Evolutionary conservation across 2,888 invertebrate genomes (phyloP).

Genomic region (Lacanobia wlatinum): DNA sequence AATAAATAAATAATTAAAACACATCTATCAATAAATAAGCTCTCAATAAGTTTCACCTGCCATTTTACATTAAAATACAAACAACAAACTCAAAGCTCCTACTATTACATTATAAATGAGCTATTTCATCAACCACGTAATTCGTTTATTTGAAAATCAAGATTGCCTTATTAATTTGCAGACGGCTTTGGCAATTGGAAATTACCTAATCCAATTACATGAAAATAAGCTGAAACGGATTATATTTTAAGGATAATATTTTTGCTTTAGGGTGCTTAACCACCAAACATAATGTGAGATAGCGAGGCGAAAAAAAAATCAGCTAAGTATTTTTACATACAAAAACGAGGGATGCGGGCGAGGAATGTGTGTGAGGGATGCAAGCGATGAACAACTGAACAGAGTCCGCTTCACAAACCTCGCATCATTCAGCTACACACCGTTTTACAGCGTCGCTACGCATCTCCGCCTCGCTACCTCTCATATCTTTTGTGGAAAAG

Average conservation of each 20-base stretch:
- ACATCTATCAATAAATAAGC: background rate
- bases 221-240: conserved; percentile 9
- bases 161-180: conserved; percentile 47
- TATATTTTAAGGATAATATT: conserved; percentile 14
- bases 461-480: too few relatives aligned
- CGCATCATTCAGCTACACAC: too few relatives aligned
- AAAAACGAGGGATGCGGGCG: too few relatives aligned
- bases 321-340: too few relatives aligned
- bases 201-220: conserved; percentile 7
- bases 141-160: conserved; percentile 41
- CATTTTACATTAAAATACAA: conserved; percentile 20
- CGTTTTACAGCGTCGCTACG: too few relatives aligned
- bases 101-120: conserved; percentile 22
- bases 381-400: too few relatives aligned
- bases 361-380: too few relatives aligned
- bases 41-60: background rate
- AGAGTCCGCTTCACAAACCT: too few relatives aligned
- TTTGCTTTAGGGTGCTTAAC: background rate
- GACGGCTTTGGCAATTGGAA: conserved; percentile 27
- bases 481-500: background rate
- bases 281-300: too few relatives aligned
- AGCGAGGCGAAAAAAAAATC: too few relatives aligned
- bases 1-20: too few relatives aligned
- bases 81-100: conserved; percentile 8
- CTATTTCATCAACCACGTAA: conserved; percentile 27